Conservation (phyloP, 1,140 invertebrate species). For the Zaprionus inermis region DNA sequence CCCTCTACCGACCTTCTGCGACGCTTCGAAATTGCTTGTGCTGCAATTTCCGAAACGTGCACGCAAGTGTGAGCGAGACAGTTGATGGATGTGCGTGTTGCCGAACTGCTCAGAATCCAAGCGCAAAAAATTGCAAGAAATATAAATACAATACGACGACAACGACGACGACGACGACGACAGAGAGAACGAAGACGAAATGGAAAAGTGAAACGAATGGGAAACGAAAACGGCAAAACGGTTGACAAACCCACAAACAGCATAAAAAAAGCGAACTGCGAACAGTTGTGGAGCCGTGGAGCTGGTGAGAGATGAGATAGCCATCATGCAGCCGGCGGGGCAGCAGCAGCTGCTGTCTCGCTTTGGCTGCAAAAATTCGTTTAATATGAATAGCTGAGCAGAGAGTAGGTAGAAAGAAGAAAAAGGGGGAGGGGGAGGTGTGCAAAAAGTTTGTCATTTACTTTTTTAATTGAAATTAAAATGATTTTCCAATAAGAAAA, state of each 20-base stretch:
- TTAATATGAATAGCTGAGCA: slow-evolving; percentile 46
- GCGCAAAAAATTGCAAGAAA: slow-evolving; percentile 71
- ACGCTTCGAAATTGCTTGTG: not conserved
- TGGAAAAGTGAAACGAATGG: slow-evolving; percentile 71
- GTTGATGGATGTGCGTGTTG: slow-evolving; percentile 28
- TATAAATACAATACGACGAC: slow-evolving; percentile 66
- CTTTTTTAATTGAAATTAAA: slow-evolving; percentile 83
- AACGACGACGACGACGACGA: slow-evolving; percentile 37
- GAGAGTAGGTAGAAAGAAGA: not conserved
- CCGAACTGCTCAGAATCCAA: slow-evolving; percentile 68
- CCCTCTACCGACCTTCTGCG: not conserved
- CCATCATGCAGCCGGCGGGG: slow-evolving; percentile 24
- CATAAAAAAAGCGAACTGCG: slow-evolving; percentile 40
- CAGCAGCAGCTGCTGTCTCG: slow-evolving; percentile 44
- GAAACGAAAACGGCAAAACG: slow-evolving; percentile 71
- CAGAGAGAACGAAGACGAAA: slow-evolving; percentile 40
- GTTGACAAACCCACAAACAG: slow-evolving; percentile 74
- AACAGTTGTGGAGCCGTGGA: not conserved
- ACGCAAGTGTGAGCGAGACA: slow-evolving; percentile 18
- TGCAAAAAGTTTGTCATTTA: slow-evolving; percentile 75
- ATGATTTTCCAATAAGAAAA: slow-evolving; percentile 78
- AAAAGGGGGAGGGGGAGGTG: not conserved
- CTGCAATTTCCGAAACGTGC: slow-evolving; percentile 30
- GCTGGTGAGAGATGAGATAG: slow-evolving; percentile 41
- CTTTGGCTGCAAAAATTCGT: slow-evolving; percentile 56